Evolutionary conservation across 64 coral and sea anemone species (phyloP).

Genomic region (Pocillopora damicornis): DNA sequence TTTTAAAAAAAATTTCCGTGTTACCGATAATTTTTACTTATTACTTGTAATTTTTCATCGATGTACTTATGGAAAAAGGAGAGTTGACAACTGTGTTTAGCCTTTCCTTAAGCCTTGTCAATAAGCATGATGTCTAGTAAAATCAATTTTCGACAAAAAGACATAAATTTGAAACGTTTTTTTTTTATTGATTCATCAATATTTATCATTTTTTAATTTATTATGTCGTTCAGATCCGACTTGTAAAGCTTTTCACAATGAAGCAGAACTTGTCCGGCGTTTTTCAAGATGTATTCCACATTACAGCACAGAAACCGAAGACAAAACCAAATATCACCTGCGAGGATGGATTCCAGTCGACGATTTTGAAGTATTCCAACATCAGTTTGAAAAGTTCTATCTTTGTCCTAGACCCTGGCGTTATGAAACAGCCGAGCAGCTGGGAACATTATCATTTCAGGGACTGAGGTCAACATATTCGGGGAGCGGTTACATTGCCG

Average conservation of each 20-base stretch:
- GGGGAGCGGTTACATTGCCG: conserved; percentile 69
- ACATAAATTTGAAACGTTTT: neutral
- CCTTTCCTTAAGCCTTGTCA: too few species aligned
- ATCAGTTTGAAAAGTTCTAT: conserved; percentile 24
- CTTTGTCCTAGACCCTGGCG: conserved; percentile 71
- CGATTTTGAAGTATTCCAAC: conserved; percentile 11
- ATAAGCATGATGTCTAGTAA: too few species aligned
- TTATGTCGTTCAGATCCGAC: neutral
- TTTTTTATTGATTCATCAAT: neutral
- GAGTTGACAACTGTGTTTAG: too few species aligned
- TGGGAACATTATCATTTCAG: conserved; percentile 28
- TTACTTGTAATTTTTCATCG: too few species aligned
- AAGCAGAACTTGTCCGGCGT: neutral
- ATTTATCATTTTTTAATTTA: neutral
- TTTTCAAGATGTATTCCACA: conserved; percentile 46
- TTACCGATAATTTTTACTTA: too few species aligned
- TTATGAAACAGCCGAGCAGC: conserved; percentile 31
- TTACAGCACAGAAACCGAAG: conserved; percentile 25
- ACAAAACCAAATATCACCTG: conserved; percentile 38
- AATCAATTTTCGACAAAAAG: too few species aligned
- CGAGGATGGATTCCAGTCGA: conserved; percentile 55
- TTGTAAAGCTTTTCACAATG: neutral
- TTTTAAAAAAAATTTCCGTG: too few species aligned
- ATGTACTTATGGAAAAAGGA: too few species aligned
- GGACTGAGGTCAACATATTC: conserved; percentile 54